Evolutionary conservation across 2,888 invertebrate genomes (phyloP).

Genomic region (Tuta absoluta): DNA sequence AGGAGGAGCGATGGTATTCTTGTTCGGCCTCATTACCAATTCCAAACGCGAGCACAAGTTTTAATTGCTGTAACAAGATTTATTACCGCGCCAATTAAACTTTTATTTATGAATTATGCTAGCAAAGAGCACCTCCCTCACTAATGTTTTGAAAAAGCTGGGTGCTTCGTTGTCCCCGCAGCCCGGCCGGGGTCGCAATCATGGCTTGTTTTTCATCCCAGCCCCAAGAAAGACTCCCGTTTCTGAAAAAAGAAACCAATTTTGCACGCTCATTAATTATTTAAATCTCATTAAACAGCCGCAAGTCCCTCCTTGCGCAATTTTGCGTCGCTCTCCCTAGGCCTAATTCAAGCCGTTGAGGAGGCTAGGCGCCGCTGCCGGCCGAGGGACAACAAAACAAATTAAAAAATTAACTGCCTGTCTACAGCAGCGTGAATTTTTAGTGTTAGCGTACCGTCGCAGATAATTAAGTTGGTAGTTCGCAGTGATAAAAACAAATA

Average conservation of each 20-base stretch:
- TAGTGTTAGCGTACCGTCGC: conserved; percentile 4
- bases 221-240: conserved; percentile 59
- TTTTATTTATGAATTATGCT: conserved; percentile 61
- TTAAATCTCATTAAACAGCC: conserved; percentile 81
- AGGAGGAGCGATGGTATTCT: not conserved
- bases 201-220: conserved; percentile 70
- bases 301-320: conserved; percentile 69
- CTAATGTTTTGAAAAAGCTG: conserved; percentile 42
- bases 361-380: conserved; percentile 44
- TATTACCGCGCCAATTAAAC: conserved; percentile 62
- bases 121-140: conserved; percentile 44
- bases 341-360: conserved; percentile 63
- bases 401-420: conserved; percentile 29
- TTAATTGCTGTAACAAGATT: conserved; percentile 59
- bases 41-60: conserved; percentile 39
- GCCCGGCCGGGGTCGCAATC: conserved; percentile 67
- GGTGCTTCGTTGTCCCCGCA: conserved; percentile 41
- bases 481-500: not conserved
- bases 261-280: conserved; percentile 81
- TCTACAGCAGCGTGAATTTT: conserved; percentile 18
- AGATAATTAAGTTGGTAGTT: not conserved
- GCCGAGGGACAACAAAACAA: conserved; percentile 26
- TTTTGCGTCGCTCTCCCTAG: conserved; percentile 59
- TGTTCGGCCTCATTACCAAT: conserved; percentile 29
- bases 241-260: conserved; percentile 77